phyloP scores from a whole-genome alignment of 2,888 invertebrate genomes.

The Cosmia trapezina region DNA sequence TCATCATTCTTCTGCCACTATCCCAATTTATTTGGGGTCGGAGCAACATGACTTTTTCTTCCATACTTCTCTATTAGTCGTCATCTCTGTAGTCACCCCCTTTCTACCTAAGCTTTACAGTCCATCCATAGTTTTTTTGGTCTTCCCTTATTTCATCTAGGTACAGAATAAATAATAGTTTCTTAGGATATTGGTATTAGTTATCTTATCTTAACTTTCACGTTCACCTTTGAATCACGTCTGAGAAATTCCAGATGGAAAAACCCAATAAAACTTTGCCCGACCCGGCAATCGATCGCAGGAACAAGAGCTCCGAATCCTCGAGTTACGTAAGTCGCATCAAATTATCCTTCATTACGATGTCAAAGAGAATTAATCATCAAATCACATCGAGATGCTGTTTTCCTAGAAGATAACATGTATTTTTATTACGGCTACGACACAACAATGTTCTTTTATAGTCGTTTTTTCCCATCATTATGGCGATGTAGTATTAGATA shows the following conservation, averaged over 20 bases:
- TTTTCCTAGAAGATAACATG: constrained; percentile 32
- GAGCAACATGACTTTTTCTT: too few species aligned
- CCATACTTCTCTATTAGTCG: neutral
- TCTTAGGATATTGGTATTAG: too few species aligned
- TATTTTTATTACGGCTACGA: constrained; percentile 27
- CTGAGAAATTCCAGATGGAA: too few species aligned
- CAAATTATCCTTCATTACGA: constrained; percentile 28
- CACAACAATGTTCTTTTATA: constrained; percentile 38
- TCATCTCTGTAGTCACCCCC: neutral
- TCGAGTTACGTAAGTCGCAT: neutral
- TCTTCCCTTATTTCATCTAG: neutral
- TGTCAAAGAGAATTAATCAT: constrained; percentile 20
- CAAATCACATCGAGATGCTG: neutral
- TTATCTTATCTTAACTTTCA: too few species aligned
- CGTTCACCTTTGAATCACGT: too few species aligned
- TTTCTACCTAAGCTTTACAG: neutral
- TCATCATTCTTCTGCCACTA: neutral
- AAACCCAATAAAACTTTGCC: too few species aligned
- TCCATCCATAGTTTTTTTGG: too few species aligned
- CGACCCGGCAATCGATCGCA: too few species aligned
- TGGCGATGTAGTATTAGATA: constrained; percentile 46
- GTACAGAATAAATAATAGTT: too few species aligned
- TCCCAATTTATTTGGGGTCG: neutral
- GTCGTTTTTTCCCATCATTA: constrained; percentile 49
- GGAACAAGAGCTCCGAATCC: neutral